Percentiles rank a stretch among this genome's conserved stretches.
phyloP scores from a whole-genome alignment of 2,888 invertebrate species.

The Perizoma flavofasciatum region DNA sequence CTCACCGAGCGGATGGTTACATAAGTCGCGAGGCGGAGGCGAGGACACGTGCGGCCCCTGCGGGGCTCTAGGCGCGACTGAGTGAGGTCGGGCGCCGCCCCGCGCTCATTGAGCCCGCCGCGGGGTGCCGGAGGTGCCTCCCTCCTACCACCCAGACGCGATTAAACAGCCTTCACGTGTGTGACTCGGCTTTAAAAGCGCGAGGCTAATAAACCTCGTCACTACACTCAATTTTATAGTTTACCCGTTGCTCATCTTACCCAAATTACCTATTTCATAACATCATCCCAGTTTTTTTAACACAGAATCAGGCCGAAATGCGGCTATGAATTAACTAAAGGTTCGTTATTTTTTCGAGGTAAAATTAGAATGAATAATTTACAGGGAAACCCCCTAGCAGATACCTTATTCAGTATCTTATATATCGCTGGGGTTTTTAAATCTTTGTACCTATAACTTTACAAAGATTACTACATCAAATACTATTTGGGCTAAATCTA shows the following conservation, averaged over 20 bases:
- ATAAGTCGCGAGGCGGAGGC: constrained; percentile 75
- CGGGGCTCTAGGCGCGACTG: constrained; percentile 80
- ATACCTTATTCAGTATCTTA: too few relatives aligned
- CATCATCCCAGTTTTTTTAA: constrained; percentile 19
- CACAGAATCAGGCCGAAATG: neutral
- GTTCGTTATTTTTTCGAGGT: neutral
- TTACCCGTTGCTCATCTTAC: constrained; percentile 48
- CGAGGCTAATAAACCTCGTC: constrained; percentile 70
- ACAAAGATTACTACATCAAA: too few relatives aligned
- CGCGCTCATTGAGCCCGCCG: constrained; percentile 69
- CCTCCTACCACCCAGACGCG: constrained; percentile 68
- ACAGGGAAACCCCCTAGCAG: neutral
- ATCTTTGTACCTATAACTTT: too few relatives aligned
- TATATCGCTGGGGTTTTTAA: too few relatives aligned
- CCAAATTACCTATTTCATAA: constrained; percentile 40
- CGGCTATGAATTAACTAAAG: neutral
- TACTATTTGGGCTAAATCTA: too few relatives aligned
- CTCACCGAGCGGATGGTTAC: constrained; percentile 81
- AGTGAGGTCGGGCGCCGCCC: constrained; percentile 72
- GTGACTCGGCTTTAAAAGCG: constrained; percentile 55
- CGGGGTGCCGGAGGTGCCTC: constrained; percentile 56
- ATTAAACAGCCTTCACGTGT: constrained; percentile 76
- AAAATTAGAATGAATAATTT: neutral
- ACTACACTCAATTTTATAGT: constrained; percentile 60
- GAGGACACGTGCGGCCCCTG: constrained; percentile 77